Evolutionary conservation across 2,797 vertebrate genomes (phyloP).

Genomic region (Arctocebus calabarensis): DNA sequence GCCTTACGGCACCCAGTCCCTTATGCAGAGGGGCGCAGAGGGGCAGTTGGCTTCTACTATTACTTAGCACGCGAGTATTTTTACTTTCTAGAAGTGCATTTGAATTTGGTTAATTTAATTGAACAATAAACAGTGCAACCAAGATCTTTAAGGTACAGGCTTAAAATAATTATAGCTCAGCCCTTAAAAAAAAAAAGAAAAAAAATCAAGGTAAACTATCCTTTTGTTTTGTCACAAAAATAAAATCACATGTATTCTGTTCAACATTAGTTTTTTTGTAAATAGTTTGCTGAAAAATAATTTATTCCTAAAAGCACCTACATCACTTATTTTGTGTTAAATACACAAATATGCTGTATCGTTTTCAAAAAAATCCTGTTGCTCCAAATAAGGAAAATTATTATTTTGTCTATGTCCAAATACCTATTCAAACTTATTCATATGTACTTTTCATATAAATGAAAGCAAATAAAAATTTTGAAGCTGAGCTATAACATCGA

Average conservation of each 20-base stretch:
- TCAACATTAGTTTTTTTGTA: conserved; percentile 3
- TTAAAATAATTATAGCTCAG: conserved; percentile 13
- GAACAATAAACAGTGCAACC: not conserved
- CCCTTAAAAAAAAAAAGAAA: not conserved
- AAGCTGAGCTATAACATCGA: not conserved
- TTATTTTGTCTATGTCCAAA: not conserved
- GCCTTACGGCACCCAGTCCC: not conserved
- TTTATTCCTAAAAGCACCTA: conserved; percentile 7
- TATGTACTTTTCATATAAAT: conserved; percentile 3
- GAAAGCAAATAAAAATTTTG: conserved; percentile 18
- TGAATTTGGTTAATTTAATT: conserved; percentile 55
- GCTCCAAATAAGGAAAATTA: not conserved
- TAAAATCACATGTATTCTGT: not conserved
- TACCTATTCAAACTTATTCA: not conserved
- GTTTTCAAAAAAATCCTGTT: not conserved
- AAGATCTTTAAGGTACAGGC: not conserved
- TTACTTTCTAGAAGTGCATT: conserved; percentile 46
- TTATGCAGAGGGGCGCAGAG: conserved; percentile 56
- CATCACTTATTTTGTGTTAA: not conserved
- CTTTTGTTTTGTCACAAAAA: conserved; percentile 12
- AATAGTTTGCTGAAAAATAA: not conserved
- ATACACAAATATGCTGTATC: not conserved
- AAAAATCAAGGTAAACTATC: not conserved
- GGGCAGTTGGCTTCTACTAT: not conserved
- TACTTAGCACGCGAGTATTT: not conserved